phyloP scores from a whole-genome alignment of 2,888 invertebrate genomes.

The Andrena dorsata region DNA sequence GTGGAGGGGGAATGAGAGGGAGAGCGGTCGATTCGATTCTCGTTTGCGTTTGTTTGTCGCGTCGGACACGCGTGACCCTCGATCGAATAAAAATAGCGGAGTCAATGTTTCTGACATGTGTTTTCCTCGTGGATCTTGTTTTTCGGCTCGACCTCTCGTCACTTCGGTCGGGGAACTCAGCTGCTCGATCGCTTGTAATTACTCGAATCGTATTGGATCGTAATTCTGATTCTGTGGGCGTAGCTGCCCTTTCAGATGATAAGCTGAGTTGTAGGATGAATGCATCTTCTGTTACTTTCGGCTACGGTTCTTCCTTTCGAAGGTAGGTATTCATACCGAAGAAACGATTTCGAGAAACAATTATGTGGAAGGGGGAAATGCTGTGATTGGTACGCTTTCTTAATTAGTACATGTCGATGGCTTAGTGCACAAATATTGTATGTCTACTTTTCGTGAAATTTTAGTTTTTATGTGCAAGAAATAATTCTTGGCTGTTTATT shows the following conservation, averaged over 20 bases:
- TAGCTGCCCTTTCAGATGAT: neutral
- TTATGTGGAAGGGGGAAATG: too few species aligned
- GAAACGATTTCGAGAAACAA: too few species aligned
- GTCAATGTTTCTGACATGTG: constrained; percentile 12
- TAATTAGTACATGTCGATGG: too few species aligned
- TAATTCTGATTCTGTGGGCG: constrained; percentile 1
- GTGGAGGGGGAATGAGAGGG: neutral
- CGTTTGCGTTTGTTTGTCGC: neutral
- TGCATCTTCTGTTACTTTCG: too few species aligned
- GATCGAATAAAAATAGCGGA: constrained; percentile 9
- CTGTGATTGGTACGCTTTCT: too few species aligned
- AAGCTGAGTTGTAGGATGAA: neutral
- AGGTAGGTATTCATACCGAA: too few species aligned
- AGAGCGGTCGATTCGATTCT: constrained; percentile 4
- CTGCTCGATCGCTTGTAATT: neutral
- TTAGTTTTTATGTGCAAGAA: too few species aligned
- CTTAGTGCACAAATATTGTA: too few species aligned
- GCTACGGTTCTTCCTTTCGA: too few species aligned
- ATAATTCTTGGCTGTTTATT: too few species aligned
- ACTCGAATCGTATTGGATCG: neutral
- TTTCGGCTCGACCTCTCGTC: neutral
- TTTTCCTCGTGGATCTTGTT: constrained; percentile 3
- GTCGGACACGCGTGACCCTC: neutral
- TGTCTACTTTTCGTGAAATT: too few species aligned
- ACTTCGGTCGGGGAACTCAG: neutral